phyloP scores from a whole-genome alignment of 1,140 invertebrate species.

The Pogonomyrmex barbatus region DNA sequence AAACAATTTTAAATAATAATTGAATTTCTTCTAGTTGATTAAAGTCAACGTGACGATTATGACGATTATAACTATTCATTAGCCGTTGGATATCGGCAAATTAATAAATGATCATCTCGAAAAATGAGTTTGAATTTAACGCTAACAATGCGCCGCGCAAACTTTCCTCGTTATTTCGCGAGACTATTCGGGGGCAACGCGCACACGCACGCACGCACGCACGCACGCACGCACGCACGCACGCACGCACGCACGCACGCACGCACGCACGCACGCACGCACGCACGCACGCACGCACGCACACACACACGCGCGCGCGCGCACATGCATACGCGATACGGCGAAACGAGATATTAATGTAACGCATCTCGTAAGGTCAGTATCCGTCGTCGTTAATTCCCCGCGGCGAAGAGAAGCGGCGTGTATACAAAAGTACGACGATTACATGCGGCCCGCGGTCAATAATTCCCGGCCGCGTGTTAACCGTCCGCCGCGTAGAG shows the following conservation, averaged over 20 bases:
- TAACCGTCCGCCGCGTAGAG: constrained; percentile 12
- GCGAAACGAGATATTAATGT: constrained; percentile 32
- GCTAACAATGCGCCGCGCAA: not conserved
- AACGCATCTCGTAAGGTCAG: constrained; percentile 36
- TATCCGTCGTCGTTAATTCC: constrained; percentile 45
- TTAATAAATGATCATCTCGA: not conserved
- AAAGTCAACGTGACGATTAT: not conserved
- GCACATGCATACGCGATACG: no score
- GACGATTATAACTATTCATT: not conserved
- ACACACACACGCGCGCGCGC: not conserved
- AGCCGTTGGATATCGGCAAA: not conserved
- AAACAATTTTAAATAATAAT: not conserved
- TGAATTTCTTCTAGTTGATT: not conserved
- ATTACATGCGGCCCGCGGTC: constrained; percentile 43
- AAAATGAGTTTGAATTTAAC: not conserved
- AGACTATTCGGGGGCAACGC: not conserved
- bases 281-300: no score
- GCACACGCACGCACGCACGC: no score
- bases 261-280: no score
- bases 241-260: not conserved
- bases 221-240: no score
- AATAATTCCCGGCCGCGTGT: constrained; percentile 44
- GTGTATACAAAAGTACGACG: constrained; percentile 34
- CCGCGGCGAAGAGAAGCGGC: not conserved
- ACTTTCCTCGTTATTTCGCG: constrained; percentile 32